Percentiles rank a stretch among this genome's conserved stretches.
Conservation (phyloP, 1,140 invertebrate genomes). For the Augochlora pura region DNA sequence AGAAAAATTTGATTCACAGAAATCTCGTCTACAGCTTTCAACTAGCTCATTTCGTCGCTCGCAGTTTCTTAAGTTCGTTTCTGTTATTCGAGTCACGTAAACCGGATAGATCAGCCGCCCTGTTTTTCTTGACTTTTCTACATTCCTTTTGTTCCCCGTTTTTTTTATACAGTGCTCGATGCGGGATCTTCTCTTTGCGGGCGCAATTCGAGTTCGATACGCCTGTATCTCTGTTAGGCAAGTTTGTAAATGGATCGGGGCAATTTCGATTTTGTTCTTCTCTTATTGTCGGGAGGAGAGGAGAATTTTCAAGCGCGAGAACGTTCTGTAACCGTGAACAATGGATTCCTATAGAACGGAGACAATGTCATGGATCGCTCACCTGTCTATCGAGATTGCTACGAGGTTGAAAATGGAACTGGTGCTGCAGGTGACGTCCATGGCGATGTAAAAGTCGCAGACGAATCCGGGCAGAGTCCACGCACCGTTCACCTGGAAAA, state of each 20-base stretch:
- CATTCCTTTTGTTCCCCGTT: background rate
- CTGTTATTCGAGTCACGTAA: constrained; percentile 70
- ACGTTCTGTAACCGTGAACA: background rate
- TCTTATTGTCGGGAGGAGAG: no score
- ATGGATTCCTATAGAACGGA: background rate
- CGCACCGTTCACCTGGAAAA: constrained; percentile 89
- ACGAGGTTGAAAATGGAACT: constrained; percentile 99
- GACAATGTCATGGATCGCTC: constrained; percentile 68
- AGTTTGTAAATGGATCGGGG: no score
- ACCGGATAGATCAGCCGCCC: constrained; percentile 66
- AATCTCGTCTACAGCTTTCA: background rate
- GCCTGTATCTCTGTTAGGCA: background rate
- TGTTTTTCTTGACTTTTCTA: constrained; percentile 52
- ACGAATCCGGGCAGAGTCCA: constrained; percentile 94
- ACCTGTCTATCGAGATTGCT: constrained; percentile 99
- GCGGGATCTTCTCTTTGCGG: background rate
- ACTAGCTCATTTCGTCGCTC: background rate
- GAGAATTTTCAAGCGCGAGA: background rate
- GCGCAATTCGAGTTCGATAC: background rate
- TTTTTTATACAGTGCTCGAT: background rate
- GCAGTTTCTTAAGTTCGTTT: no score
- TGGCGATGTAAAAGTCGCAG: constrained; percentile 99
- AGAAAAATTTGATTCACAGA: constrained; percentile 14
- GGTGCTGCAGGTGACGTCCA: constrained; percentile 99
- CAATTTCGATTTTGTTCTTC: no score